Conservation (phyloP, 2,888 invertebrate species). For the Hydraecia micacea region DNA sequence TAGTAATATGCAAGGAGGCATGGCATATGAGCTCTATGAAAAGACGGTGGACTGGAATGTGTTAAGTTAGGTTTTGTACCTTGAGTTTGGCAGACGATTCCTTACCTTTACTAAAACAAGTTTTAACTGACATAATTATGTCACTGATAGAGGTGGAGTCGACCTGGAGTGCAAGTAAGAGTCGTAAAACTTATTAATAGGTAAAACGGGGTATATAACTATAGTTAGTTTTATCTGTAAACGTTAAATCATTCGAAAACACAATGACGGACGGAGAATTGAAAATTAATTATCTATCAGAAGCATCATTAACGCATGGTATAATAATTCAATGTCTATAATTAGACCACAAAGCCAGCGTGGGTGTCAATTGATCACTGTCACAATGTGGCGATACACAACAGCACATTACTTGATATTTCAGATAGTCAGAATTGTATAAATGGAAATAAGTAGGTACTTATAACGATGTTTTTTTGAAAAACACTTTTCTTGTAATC, state of each 20-base stretch:
- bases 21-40: not conserved
- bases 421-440: not conserved
- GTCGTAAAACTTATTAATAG: not conserved
- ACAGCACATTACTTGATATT: constrained; percentile 17
- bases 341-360: constrained; percentile 37
- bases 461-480: not conserved
- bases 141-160: not conserved
- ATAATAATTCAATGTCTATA: constrained; percentile 45
- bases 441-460: not conserved
- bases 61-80: not conserved
- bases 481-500: not conserved
- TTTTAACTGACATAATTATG: not conserved
- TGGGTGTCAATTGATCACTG: constrained; percentile 35
- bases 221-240: not conserved
- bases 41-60: not conserved
- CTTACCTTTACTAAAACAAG: not conserved
- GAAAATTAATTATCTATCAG: constrained; percentile 23
- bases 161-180: not conserved
- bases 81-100: not conserved
- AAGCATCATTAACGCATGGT: constrained; percentile 30
- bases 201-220: not conserved
- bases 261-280: constrained; percentile 5
- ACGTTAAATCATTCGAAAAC: not conserved
- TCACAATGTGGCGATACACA: constrained; percentile 8
- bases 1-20: not conserved